Base-by-base conservation (phyloP, 2,113 vertebrate genomes). In the Clarias batrachus region DNA sequence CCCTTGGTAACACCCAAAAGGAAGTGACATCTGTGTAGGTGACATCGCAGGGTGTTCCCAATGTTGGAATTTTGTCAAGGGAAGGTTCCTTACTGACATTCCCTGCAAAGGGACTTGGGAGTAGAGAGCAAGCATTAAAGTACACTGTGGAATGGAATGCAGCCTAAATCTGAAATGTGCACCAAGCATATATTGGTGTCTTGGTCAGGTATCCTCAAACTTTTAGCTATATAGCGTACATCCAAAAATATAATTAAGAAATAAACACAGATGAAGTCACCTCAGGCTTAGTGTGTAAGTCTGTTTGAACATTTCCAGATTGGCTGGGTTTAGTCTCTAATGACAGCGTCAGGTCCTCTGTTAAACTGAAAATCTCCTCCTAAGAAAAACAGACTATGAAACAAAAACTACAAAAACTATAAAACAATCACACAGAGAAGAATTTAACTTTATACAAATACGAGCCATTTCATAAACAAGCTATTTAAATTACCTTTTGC, bases 331-430 rank as follows among this genome's bases (percentile, higher is more conserved):
- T 93, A 76, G 89, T 87, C 71, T 91, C 90, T 37, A 94, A 56
- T 5, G 87, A 86, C 2, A 95, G 90, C 17, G 86, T 90, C 23
- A 95, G 82, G 88, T 95, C 93, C n/a, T 94, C 91, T 62, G 85
- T 91, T 52, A 95, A 82, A 85, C 52, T 90, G 85, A 95, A 95
- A 78, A 90, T 81, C 80, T 93, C 93, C 60, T 94, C 94, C 95
- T 96, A 60, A 89, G 41, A 89, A 65, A 90, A 14, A 90, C 37
- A 13, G 25, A 76, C 19, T 73, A 41, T n/a, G 62, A 7, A 56
- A 21, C 16, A 52, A 52, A 27, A 65, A 25, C n/a, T 63, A 63
- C 56, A 30, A 65, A 19, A 56, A 56, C 14, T 59, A 74, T 54
- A 5, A 27, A 59, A 79, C 10, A 16, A 17, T 78, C 6, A 79